Conservation (phyloP, 2,888 invertebrate genomes). For the Euphydryas editha region DNA sequence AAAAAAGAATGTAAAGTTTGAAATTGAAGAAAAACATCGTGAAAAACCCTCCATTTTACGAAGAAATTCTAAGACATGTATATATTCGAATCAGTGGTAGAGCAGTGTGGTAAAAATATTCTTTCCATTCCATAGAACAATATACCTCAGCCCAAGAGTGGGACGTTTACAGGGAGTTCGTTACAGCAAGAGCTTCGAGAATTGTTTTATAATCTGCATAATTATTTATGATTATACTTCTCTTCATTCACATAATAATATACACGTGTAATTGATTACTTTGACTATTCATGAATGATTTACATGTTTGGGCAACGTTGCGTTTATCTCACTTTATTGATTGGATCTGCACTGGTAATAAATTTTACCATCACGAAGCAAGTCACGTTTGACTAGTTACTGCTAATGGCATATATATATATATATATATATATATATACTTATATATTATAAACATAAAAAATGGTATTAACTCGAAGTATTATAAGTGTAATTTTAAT, state of each 20-base stretch:
- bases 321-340: conserved; percentile 21
- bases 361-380: conserved; percentile 30
- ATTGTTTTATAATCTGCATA: neutral
- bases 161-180: too few relatives aligned
- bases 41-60: too few relatives aligned
- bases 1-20: too few relatives aligned
- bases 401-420: conserved; percentile 26
- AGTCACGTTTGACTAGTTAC: conserved; percentile 33
- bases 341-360: conserved; percentile 33
- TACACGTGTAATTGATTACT: conserved; percentile 18
- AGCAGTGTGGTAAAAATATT: too few relatives aligned
- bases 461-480: too few relatives aligned
- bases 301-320: conserved; percentile 28
- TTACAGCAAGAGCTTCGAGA: neutral
- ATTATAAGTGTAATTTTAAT: too few relatives aligned
- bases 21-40: too few relatives aligned
- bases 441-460: neutral
- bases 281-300: conserved; percentile 25
- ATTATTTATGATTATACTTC: neutral
- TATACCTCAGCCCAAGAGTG: too few relatives aligned
- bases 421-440: neutral
- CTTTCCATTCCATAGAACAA: too few relatives aligned
- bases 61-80: too few relatives aligned
- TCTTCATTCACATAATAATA: neutral
- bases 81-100: too few relatives aligned